phyloP scores from a whole-genome alignment of 2,797 vertebrate species.

The Huso huso region DNA sequence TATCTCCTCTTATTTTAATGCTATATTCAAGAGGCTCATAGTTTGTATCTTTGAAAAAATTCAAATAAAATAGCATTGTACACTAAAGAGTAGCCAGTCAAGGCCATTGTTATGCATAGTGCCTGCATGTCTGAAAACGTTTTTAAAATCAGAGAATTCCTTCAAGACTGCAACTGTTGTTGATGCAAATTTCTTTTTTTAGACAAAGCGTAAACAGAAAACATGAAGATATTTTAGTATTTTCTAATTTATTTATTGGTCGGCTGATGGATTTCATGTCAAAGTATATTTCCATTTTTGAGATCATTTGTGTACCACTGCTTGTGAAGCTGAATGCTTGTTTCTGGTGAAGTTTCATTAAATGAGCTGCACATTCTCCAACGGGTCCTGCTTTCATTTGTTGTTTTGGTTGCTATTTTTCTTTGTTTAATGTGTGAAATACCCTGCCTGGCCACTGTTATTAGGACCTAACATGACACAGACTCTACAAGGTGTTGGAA shows the following conservation, averaged over 20 bases:
- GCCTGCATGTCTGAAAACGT: slow-evolving; percentile 54
- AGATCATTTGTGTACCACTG: slow-evolving; percentile 51
- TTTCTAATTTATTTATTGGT: slow-evolving; percentile 53
- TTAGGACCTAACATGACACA: no score
- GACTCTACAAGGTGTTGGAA: no score
- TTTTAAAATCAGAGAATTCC: slow-evolving; percentile 41
- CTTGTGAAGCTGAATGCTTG: slow-evolving; percentile 39
- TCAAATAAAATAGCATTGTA: slow-evolving; percentile 24
- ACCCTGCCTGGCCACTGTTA: no score
- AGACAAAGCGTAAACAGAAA: slow-evolving; percentile 32
- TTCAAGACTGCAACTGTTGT: slow-evolving; percentile 33
- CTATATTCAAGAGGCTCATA: slow-evolving; percentile 10
- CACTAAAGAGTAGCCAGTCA: slow-evolving; percentile 52
- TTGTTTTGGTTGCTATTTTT: no score
- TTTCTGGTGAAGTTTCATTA: slow-evolving; percentile 40
- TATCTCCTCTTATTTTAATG: background rate
- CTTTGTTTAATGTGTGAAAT: no score
- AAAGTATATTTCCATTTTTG: slow-evolving; percentile 41
- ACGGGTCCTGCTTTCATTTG: background rate
- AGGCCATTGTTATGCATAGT: slow-evolving; percentile 48
- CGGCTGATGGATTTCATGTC: slow-evolving; percentile 44
- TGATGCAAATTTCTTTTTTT: slow-evolving; percentile 34
- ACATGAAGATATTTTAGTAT: slow-evolving; percentile 30
- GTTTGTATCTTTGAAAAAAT: background rate
- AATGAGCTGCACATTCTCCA: slow-evolving; percentile 6